These are phyloP conservation scores for Triplophysa rosa DNA, from an alignment of 2,113 vertebrate species.

Conservation along the genomic window DNA sequence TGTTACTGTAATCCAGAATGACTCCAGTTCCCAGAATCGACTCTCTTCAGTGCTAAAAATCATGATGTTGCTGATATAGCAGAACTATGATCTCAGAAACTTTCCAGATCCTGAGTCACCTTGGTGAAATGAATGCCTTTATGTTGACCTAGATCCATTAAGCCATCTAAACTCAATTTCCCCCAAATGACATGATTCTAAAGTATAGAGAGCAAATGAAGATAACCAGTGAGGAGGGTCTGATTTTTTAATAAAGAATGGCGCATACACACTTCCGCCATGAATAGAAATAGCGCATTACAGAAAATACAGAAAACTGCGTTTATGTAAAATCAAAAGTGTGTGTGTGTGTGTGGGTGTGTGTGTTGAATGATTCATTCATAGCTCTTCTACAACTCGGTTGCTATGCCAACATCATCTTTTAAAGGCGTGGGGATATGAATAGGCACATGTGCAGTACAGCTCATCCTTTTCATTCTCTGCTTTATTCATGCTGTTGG, in stretches of 20 bases:
- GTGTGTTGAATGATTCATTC: constrained; percentile 20
- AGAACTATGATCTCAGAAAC: background rate
- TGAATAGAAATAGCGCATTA: background rate
- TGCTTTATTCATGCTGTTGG: background rate
- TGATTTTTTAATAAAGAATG: background rate
- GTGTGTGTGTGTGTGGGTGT: background rate
- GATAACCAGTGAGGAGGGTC: background rate
- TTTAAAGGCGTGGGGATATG: constrained; percentile 12
- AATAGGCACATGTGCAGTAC: background rate
- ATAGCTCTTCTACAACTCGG: constrained; percentile 5
- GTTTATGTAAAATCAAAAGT: background rate
- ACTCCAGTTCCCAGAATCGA: constrained; percentile 13
- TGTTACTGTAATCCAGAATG: background rate
- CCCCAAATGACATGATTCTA: background rate
- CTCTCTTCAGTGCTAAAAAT: background rate
- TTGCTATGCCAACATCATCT: constrained; percentile 8
- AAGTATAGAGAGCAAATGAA: background rate
- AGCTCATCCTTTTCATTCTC: background rate
- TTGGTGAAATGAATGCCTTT: constrained; percentile 4
- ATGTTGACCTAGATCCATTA: background rate
- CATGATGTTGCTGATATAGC: background rate
- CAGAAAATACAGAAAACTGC: background rate
- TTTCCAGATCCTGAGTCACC: constrained; percentile 15
- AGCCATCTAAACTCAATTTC: background rate
- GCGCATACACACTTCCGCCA: background rate